Evolutionary conservation across 2,888 invertebrate genomes (phyloP).

Genomic region (Tipula unca): DNA sequence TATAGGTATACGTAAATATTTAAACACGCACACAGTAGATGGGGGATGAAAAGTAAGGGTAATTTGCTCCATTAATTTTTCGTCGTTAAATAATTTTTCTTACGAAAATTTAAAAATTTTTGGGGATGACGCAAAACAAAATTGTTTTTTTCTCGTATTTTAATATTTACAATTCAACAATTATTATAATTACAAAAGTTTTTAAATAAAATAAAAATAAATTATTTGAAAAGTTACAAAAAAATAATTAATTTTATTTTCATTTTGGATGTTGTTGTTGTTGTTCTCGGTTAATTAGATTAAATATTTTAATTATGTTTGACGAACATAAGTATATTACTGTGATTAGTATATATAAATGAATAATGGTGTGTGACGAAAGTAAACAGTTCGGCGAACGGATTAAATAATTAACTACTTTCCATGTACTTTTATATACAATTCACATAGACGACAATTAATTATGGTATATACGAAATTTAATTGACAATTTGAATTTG

Average conservation of each 20-base stretch:
- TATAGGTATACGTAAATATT: not conserved
- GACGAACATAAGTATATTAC: not conserved
- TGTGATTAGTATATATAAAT: no score
- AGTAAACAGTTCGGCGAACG: not conserved
- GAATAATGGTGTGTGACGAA: not conserved
- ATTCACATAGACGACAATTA: not conserved
- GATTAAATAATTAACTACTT: not conserved
- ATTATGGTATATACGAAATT: no score
- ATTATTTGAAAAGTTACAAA: not conserved
- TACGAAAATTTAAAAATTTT: not conserved
- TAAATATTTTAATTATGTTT: not conserved
- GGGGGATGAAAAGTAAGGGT: not conserved
- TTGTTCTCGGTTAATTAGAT: not conserved
- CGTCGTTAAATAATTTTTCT: not conserved
- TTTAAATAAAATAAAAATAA: not conserved
- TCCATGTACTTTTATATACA: not conserved
- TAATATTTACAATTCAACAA: conserved; percentile 8
- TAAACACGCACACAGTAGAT: not conserved
- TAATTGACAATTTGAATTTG: not conserved
- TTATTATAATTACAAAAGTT: not conserved
- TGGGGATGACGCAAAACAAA: not conserved
- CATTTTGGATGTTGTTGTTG: not conserved
- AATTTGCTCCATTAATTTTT: not conserved
- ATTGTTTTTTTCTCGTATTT: not conserved
- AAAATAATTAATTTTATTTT: not conserved